Percentiles rank a stretch among this genome's conserved stretches.
Evolutionary conservation across 1,140 invertebrate species (phyloP).

Genomic region (Aphaenogaster rudis): DNA sequence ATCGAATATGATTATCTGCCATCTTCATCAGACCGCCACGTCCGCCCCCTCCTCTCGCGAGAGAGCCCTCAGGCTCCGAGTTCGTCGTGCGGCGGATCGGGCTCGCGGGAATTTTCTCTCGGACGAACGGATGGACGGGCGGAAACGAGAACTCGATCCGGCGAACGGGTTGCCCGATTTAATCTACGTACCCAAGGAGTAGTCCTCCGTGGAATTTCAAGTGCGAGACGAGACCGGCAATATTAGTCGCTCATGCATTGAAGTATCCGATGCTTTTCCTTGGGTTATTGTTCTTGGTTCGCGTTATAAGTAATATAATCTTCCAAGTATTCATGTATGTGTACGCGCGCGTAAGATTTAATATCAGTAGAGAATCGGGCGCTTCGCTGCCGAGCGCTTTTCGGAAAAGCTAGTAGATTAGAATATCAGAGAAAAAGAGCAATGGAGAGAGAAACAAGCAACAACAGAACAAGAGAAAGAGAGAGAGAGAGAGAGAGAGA

Average conservation of each 20-base stretch:
- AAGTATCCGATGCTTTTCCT: background rate
- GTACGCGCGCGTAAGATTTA: background rate
- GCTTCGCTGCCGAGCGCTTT: background rate
- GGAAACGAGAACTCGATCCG: conserved; percentile 31
- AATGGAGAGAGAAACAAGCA: background rate
- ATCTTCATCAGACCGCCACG: conserved; percentile 78
- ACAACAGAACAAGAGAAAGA: background rate
- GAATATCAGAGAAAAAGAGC: conserved; percentile 18
- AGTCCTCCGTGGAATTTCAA: conserved; percentile 50
- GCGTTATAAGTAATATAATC: conserved; percentile 16
- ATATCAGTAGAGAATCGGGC: background rate
- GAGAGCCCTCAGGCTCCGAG: conserved; percentile 28
- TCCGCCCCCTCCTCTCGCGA: background rate
- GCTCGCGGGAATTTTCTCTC: conserved; percentile 60
- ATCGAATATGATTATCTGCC: conserved; percentile 84
- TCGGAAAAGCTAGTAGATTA: conserved; percentile 6
- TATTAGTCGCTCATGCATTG: conserved; percentile 31
- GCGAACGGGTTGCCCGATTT: conserved; percentile 55
- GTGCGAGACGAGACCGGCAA: conserved; percentile 29
- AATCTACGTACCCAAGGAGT: conserved; percentile 56
- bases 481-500: background rate
- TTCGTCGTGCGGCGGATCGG: conserved; percentile 40
- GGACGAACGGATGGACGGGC: conserved; percentile 30
- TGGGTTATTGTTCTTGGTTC: conserved; percentile 1
- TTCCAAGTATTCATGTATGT: background rate